Evolutionary conservation across 1,140 invertebrate genomes (phyloP), one percentile per base, ranked within the genome.

Genomic region (Tachypleus tridentatus): DNA sequence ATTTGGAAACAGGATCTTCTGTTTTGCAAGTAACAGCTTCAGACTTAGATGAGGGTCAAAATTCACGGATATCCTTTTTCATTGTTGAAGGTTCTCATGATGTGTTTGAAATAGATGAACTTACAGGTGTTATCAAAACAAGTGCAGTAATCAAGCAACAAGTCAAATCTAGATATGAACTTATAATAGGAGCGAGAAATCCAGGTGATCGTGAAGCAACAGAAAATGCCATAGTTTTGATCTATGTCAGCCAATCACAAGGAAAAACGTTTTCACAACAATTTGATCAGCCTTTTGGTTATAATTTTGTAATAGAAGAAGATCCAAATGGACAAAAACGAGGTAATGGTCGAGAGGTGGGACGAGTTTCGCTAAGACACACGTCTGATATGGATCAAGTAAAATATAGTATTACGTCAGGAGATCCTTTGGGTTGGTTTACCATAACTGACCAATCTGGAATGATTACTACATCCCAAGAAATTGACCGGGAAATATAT

Each of bases 11-110:
- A 47, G 92, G 91, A 3, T 91, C 88, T 9, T 92, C 88, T 73
- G 87, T 94, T 0, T 87, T 88, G 0, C 87, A 89, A 50, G 92
- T 93, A 51, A 87, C 85, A 3, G 91, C 91, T 3, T 90, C 87
- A 2, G 91, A 94, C 75, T 89, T 91, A 74, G 91, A 94, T 75
- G 87, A 87, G 0, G 90, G 91, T 0, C 83, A 93, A 1, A 94
- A 94, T 78, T 89, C 91, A 0, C 84, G 87, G 74, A 88, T 93
- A 65, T 88, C 83, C 75, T 94, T 94, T 73, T 86, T 87, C 48
- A 89, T 94, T 70, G 86, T 89, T 49, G 86, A 86, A 50, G 91
- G 91, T 1, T 91, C 93, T 74, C 88, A 88, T 57, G 83, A 85
- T 66, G 93, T 91, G 90, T 94, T 94, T 76, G 77, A 81, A 49